These are phyloP conservation scores for Spodoptera frugiperda DNA, from an alignment of 1,140 invertebrate genomes.

Conservation along the genomic window DNA sequence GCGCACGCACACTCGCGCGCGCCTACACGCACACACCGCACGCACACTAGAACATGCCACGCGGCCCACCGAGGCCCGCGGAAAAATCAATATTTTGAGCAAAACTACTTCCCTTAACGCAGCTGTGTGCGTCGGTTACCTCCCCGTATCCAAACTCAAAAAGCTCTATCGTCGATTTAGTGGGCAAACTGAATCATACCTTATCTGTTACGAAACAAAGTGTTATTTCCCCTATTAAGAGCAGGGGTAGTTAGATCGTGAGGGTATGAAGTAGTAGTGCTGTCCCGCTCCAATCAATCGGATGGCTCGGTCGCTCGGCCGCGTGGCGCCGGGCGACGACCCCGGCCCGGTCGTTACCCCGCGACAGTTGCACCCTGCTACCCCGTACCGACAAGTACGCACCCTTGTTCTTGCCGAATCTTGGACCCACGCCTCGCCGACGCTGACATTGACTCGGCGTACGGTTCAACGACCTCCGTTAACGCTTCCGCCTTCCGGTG, in stretches of 20 bases:
- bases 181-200: constrained; percentile 66
- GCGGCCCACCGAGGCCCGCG: constrained; percentile 71
- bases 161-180: constrained; percentile 57
- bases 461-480: constrained; percentile 72
- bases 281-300: constrained; percentile 83
- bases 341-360: constrained; percentile 80
- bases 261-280: constrained; percentile 74
- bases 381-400: constrained; percentile 67
- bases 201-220: constrained; percentile 71
- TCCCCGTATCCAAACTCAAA: constrained; percentile 48
- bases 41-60: constrained; percentile 67
- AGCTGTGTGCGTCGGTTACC: constrained; percentile 70
- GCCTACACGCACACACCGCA: constrained; percentile 35
- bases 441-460: constrained; percentile 82
- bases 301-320: constrained; percentile 74
- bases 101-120: constrained; percentile 83
- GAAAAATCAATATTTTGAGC: constrained; percentile 86
- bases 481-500: constrained; percentile 76
- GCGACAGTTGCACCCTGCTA: constrained; percentile 82
- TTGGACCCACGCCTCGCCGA: constrained; percentile 70
- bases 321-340: constrained; percentile 81
- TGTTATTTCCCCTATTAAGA: constrained; percentile 69
- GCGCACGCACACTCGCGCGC: constrained; percentile 65
- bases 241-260: constrained; percentile 74
- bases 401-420: constrained; percentile 82